Evolutionary conservation across 2,797 vertebrate species (phyloP).

Genomic region (Peromyscus eremicus): DNA sequence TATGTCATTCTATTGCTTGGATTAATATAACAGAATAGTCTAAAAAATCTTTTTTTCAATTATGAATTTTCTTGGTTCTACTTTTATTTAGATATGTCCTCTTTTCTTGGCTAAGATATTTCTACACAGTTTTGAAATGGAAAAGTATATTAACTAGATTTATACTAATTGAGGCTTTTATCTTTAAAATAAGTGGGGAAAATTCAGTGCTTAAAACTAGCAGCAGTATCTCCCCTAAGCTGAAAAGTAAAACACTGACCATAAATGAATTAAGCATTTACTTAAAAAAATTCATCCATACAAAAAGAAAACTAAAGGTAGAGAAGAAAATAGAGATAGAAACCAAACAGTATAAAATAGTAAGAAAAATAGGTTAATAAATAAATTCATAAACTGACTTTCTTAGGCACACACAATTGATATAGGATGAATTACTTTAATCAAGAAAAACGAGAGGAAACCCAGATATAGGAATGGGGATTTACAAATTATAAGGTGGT

Average conservation of each 20-base stretch:
- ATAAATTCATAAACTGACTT: background rate
- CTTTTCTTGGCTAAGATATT: background rate
- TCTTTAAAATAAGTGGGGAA: constrained; percentile 13
- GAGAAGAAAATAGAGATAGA: background rate
- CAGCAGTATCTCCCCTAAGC: background rate
- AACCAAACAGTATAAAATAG: background rate
- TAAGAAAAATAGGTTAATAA: background rate
- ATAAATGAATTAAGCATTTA: background rate
- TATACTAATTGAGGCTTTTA: constrained; percentile 20
- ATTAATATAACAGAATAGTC: constrained; percentile 58
- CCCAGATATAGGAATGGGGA: background rate
- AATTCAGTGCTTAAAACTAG: background rate
- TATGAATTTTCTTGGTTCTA: background rate
- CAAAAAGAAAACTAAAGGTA: background rate
- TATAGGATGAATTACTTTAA: constrained; percentile 19
- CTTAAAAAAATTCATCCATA: background rate
- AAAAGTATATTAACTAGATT: constrained; percentile 14
- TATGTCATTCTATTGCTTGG: constrained; percentile 54
- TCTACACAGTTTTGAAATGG: background rate
- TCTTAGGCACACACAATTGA: background rate
- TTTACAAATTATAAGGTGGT: background rate
- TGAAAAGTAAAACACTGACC: constrained; percentile 29
- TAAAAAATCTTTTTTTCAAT: constrained; percentile 8
- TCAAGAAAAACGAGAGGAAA: background rate
- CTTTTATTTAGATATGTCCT: background rate